These are phyloP conservation scores for Upupa epops DNA, from an alignment of 2,113 vertebrate species.

Conservation along the genomic window DNA sequence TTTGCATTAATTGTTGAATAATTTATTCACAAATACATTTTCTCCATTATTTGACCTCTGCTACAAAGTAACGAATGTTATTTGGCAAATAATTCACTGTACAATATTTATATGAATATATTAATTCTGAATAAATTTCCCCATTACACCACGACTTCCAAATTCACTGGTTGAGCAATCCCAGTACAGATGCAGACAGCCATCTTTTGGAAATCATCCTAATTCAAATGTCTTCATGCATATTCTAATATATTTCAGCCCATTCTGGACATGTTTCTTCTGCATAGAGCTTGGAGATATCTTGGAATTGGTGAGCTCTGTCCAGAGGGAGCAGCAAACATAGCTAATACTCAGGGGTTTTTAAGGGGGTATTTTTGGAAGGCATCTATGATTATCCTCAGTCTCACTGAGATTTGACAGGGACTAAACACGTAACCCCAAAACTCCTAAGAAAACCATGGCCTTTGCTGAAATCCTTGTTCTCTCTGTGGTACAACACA, in stretches of 20 bases:
- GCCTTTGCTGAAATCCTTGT: background rate
- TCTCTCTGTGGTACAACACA: background rate
- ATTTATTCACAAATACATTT: slow-evolving; percentile 56
- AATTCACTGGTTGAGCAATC: background rate
- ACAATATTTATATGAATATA: slow-evolving; percentile 27
- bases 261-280: background rate
- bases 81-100: slow-evolving; percentile 51
- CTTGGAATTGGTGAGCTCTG: too few species aligned
- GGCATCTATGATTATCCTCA: background rate
- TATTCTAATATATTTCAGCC: background rate
- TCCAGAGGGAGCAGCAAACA: background rate
- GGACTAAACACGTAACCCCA: background rate
- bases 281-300: background rate
- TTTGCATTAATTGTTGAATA: slow-evolving; percentile 58
- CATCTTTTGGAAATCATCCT: background rate
- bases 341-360: background rate
- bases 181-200: background rate
- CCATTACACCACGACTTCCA: background rate
- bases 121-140: slow-evolving; percentile 14
- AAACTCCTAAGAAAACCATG: background rate
- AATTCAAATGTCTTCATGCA: background rate
- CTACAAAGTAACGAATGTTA: slow-evolving; percentile 24
- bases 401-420: background rate
- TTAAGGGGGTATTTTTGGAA: background rate
- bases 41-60: slow-evolving; percentile 51